Percentiles rank a stretch among this genome's conserved stretches.
Evolutionary conservation across 2,113 vertebrate species (phyloP).

Genomic region (Gavialis gangeticus): DNA sequence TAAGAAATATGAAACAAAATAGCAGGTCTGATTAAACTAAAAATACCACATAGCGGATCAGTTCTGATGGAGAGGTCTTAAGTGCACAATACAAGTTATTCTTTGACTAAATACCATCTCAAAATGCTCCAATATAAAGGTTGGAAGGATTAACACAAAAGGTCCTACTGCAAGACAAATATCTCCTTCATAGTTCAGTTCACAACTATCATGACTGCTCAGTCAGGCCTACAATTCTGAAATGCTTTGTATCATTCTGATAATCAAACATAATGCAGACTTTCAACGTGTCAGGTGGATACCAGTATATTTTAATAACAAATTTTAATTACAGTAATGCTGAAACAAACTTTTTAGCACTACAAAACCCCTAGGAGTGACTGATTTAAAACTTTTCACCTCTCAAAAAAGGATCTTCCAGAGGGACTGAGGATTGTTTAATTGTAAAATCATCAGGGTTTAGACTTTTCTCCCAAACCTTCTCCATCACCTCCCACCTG

Average conservation of each 20-base stretch:
- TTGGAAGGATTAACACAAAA: slow-evolving; percentile 68
- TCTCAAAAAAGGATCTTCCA: neutral
- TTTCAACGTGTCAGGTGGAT: slow-evolving; percentile 8
- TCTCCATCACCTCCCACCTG: neutral
- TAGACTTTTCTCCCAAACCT: neutral
- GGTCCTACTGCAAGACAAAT: slow-evolving; percentile 66
- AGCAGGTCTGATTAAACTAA: neutral
- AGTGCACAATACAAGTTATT: slow-evolving; percentile 3
- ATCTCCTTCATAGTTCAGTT: slow-evolving; percentile 68
- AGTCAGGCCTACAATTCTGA: slow-evolving; percentile 11
- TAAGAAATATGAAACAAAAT: neutral
- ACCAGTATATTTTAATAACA: neutral
- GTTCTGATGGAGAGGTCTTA: neutral
- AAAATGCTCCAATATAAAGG: slow-evolving; percentile 48
- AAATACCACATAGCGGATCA: neutral
- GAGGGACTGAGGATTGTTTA: neutral
- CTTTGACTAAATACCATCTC: slow-evolving; percentile 17
- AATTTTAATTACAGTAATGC: neutral
- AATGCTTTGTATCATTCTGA: neutral
- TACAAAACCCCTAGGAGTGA: neutral
- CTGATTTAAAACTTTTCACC: neutral
- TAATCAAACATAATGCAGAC: neutral
- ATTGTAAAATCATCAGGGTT: neutral
- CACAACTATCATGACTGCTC: slow-evolving; percentile 42
- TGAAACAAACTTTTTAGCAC: neutral